Percentiles rank a stretch among this genome's conserved stretches.
Conservation (phyloP, 1,140 invertebrate species). For the Ectropis grisescens region DNA sequence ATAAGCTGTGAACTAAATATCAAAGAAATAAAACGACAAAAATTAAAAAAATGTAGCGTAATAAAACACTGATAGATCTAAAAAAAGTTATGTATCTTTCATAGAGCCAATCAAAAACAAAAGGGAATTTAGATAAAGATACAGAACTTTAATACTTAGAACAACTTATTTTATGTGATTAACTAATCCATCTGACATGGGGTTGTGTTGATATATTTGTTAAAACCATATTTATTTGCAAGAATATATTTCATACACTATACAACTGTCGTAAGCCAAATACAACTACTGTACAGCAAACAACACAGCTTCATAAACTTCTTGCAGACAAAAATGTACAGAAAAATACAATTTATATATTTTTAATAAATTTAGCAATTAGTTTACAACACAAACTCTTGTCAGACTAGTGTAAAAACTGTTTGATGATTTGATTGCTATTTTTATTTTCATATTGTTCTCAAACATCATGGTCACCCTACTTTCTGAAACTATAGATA, state of each 20-base stretch:
- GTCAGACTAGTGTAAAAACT: slow-evolving; percentile 18
- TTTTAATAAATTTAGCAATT: slow-evolving; percentile 5
- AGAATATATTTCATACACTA: slow-evolving; percentile 24
- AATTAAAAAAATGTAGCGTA: slow-evolving; percentile 25
- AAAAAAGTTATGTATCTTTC: background rate
- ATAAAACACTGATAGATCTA: slow-evolving; percentile 1
- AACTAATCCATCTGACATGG: slow-evolving; percentile 26
- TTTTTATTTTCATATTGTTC: slow-evolving; percentile 1
- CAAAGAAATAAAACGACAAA: slow-evolving; percentile 17
- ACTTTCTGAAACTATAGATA: too few relatives aligned
- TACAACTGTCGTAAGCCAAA: slow-evolving; percentile 46
- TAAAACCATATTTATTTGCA: slow-evolving; percentile 2
- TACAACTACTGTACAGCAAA: slow-evolving; percentile 57
- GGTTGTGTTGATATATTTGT: slow-evolving; percentile 25
- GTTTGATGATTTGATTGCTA: slow-evolving; percentile 26
- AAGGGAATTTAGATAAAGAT: slow-evolving; percentile 16
- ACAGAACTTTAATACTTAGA: slow-evolving; percentile 24
- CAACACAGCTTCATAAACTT: slow-evolving; percentile 33
- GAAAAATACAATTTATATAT: slow-evolving; percentile 5
- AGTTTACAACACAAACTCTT: slow-evolving; percentile 22
- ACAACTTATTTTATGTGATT: slow-evolving; percentile 59
- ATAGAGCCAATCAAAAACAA: too few relatives aligned
- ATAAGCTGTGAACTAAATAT: slow-evolving; percentile 54
- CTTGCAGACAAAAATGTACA: slow-evolving; percentile 15
- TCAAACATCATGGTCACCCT: too few relatives aligned